Percentiles rank a stretch among this genome's conserved stretches.
Conservation (phyloP, 2,888 invertebrate genomes). For the Aromia moschata region DNA sequence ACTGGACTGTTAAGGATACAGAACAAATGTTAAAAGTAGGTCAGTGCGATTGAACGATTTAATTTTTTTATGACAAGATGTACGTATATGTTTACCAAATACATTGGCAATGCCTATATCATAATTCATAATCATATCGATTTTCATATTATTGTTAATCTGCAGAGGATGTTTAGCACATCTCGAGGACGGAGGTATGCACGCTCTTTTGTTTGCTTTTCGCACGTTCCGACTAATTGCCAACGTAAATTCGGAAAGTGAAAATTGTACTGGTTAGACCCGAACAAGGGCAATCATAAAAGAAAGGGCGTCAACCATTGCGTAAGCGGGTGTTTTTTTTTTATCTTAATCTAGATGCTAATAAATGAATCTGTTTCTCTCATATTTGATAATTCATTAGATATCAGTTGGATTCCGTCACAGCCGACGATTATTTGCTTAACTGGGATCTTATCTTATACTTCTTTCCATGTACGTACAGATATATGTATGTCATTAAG, state of each 20-base stretch:
- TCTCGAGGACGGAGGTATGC: conserved; percentile 6
- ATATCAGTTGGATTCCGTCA: neutral
- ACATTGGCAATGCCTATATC: neutral
- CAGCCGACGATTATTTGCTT: conserved; percentile 2
- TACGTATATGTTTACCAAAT: neutral
- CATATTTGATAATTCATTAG: neutral
- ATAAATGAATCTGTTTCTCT: conserved; percentile 2
- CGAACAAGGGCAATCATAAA: neutral
- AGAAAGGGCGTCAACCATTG: neutral
- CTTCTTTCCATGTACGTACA: conserved; percentile 1
- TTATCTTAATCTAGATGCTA: neutral
- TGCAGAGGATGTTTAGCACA: neutral
- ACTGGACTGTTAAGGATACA: too few species aligned
- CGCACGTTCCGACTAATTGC: conserved; percentile 4
- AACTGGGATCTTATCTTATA: neutral
- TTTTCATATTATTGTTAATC: conserved; percentile 7
- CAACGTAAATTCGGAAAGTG: neutral
- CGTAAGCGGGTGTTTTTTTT: neutral
- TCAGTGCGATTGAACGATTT: too few species aligned
- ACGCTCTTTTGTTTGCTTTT: conserved; percentile 13
- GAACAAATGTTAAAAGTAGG: too few species aligned
- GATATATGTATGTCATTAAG: too few species aligned
- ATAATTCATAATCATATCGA: neutral
- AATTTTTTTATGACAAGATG: too few species aligned
- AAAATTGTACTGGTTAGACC: neutral